A percentile compares a stretch with the other conserved stretches of the same genome.
Conservation (phyloP, 92 coral and sea anemone species). For the Epizoanthus scotinus region DNA sequence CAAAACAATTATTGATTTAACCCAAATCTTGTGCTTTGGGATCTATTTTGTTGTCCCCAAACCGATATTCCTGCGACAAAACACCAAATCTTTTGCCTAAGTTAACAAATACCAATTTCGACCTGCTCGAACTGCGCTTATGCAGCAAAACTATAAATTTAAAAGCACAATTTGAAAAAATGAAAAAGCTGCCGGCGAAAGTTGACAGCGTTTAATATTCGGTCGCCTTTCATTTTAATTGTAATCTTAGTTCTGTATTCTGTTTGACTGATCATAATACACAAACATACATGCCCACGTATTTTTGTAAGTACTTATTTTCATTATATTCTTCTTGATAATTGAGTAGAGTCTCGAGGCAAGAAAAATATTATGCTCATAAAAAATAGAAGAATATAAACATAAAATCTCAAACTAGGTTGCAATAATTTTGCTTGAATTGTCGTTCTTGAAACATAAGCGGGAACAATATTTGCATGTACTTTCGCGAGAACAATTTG, state of each 20-base stretch:
- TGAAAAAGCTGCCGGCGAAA: background rate
- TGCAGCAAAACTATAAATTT: no score
- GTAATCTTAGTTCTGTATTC: background rate
- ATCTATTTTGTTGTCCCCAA: no score
- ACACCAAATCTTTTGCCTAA: no score
- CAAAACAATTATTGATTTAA: no score
- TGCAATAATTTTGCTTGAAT: background rate
- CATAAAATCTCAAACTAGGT: background rate
- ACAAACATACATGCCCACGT: background rate
- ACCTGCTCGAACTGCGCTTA: no score
- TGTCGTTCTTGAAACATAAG: no score
- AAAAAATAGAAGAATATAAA: conserved; percentile 3
- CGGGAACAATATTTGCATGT: no score
- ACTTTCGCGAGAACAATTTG: no score
- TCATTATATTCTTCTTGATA: background rate
- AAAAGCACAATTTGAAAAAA: no score
- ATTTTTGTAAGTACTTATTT: background rate
- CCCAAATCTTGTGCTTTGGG: no score
- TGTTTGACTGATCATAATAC: background rate
- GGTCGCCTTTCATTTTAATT: background rate
- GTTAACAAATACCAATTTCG: no score
- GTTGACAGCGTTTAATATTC: background rate
- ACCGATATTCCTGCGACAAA: no score
- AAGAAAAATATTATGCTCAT: background rate
- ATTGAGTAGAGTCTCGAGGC: background rate